Percentiles rank a stretch among this genome's conserved stretches.
phyloP scores from a whole-genome alignment of 2,888 invertebrate genomes.

The Mythimna albipuncta region DNA sequence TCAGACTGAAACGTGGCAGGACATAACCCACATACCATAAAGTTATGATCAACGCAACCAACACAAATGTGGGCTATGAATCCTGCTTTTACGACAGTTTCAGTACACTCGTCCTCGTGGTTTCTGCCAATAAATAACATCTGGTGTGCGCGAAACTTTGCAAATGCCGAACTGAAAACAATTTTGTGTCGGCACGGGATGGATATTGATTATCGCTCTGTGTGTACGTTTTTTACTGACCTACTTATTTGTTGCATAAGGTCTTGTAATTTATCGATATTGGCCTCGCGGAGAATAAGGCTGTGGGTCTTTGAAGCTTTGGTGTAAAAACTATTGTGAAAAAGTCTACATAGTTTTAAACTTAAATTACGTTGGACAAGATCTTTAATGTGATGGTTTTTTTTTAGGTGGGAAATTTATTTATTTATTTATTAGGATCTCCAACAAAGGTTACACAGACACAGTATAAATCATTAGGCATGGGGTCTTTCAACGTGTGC shows the following conservation, averaged over 20 bases:
- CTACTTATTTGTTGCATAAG: conserved; percentile 35
- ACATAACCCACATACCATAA: conserved; percentile 64
- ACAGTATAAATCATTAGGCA: too few relatives aligned
- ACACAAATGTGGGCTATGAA: conserved; percentile 68
- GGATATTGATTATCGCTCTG: conserved; percentile 52
- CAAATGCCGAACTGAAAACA: conserved; percentile 59
- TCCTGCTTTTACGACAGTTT: conserved; percentile 71
- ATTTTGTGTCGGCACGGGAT: conserved; percentile 53
- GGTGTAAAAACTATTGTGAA: background rate
- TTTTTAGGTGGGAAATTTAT: too few relatives aligned
- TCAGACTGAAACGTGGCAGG: conserved; percentile 64
- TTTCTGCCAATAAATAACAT: conserved; percentile 69
- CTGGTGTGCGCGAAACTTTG: conserved; percentile 66
- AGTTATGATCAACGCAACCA: conserved; percentile 52
- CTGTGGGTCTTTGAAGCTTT: background rate
- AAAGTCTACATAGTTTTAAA: background rate
- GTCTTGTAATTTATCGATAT: conserved; percentile 11
- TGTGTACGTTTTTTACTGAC: conserved; percentile 48
- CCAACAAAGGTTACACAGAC: too few relatives aligned
- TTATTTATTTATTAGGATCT: too few relatives aligned
- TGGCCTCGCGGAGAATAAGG: background rate
- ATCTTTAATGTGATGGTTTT: background rate
- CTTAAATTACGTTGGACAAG: background rate
- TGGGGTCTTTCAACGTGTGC: too few relatives aligned
- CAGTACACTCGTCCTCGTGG: conserved; percentile 62